Base-by-base conservation (phyloP, 2,797 vertebrate genomes). In the Falco novaeseelandiae region DNA sequence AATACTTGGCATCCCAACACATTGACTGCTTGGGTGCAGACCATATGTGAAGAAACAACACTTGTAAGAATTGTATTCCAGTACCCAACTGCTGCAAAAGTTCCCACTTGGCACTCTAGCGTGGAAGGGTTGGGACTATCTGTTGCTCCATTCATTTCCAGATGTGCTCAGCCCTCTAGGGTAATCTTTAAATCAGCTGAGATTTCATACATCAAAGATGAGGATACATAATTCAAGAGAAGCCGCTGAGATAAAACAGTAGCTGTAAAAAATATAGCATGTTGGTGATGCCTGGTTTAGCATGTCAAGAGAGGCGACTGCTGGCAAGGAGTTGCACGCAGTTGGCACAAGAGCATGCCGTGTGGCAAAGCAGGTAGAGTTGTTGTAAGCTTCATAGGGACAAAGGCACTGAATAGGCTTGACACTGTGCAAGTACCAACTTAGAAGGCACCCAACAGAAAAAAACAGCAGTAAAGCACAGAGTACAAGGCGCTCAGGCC, bases 101-200 rank as follows among this genome's bases (percentile, higher is more conserved):
- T 90, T 81, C 73, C 70, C 52, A 32, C 20, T 78, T 0, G 0
- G 22, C 19, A 32, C 79, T 81, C 32, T n/a, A 1, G 27, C 5
- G 14, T 70, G 49, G 80, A 87, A 87, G 38, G 71, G 38, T 8
- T 52, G 73, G 67, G 81, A 95, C 83, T 95, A 81, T 91, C 89
- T 61, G 65, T 78, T 2, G 5, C 61, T 89, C 36, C 3, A 6
- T 78, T 97, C 88, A 52, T 78, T 82, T 96, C 88, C 96, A 97
- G 93, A 90, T 97, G 91, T 67, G 74, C 81, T 90, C 66, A 95
- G 90, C 29, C 94, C 93, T 96, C 94, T 73, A 20, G 90, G 86
- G 94, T 96, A 96, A 96, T 95, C 87, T 94, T 92, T 93, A 96
- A 97, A 97, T 97, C 96, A 96, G 88, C 52, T 92, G 96, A 96